These are phyloP conservation scores for Acleris laterana DNA, from an alignment of 2,888 invertebrate species.

Conservation along the genomic window DNA sequence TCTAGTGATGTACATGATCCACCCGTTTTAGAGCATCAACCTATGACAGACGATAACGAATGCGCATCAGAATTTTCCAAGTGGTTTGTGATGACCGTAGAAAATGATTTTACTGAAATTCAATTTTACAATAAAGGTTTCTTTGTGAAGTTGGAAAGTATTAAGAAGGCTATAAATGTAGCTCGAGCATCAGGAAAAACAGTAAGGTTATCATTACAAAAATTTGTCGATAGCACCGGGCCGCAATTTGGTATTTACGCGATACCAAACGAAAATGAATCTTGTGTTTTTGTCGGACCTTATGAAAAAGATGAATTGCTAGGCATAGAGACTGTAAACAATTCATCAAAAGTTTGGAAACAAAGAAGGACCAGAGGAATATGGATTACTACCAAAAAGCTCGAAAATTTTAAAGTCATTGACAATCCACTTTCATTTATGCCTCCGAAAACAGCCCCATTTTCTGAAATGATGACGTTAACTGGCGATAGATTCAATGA, in stretches of 20 bases:
- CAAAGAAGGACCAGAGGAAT: conserved; percentile 63
- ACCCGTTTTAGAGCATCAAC: conserved; percentile 13
- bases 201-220: conserved; percentile 71
- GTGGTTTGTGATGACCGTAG: conserved; percentile 84
- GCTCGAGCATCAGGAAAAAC: conserved; percentile 77
- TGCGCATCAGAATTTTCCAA: conserved; percentile 56
- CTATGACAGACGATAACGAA: conserved; percentile 8
- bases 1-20: conserved; percentile 14
- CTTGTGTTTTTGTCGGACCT: conserved; percentile 73
- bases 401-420: conserved; percentile 68
- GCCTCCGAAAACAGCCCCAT: conserved; percentile 42
- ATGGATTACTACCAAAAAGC: conserved; percentile 72
- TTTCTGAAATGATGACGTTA: conserved; percentile 23
- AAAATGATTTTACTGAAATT: conserved; percentile 82
- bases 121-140: conserved; percentile 78
- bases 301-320: conserved; percentile 69
- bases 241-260: conserved; percentile 78
- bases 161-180: conserved; percentile 75
- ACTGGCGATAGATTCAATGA: conserved; percentile 4
- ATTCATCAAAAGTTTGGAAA: conserved; percentile 43
- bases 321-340: conserved; percentile 72
- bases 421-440: conserved; percentile 71
- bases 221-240: conserved; percentile 50
- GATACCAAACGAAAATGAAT: conserved; percentile 61
- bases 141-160: conserved; percentile 80